phyloP scores from a whole-genome alignment of 2,797 vertebrate genomes.

The Mus minutoides region DNA sequence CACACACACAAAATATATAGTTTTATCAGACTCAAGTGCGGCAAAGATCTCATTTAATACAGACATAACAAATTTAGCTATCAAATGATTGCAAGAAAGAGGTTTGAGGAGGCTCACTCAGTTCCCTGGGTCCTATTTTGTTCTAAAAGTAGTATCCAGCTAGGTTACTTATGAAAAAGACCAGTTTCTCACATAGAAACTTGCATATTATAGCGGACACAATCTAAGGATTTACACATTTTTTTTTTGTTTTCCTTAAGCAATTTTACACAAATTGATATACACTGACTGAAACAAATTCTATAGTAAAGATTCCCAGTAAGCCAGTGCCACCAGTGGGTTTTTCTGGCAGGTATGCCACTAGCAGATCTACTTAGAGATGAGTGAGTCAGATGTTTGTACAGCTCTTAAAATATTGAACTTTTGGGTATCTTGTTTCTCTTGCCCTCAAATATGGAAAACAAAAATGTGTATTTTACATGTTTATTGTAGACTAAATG shows the following conservation, averaged over 20 bases:
- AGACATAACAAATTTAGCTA: not conserved
- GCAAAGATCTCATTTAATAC: not conserved
- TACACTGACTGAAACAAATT: not conserved
- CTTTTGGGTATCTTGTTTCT: not conserved
- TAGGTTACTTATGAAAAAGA: not conserved
- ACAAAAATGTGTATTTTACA: not conserved
- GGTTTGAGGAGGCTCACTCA: not conserved
- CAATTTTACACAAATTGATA: not conserved
- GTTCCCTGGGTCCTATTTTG: not conserved
- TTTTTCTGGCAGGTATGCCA: not conserved
- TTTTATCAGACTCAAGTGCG: not conserved
- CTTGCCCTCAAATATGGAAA: slow-evolving; percentile 29
- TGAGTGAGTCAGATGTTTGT: not conserved
- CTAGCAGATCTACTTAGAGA: not conserved
- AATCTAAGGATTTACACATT: not conserved
- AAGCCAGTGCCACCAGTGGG: not conserved
- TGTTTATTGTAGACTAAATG: not conserved
- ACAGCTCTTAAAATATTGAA: not conserved
- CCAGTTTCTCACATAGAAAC: not conserved
- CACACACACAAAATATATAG: too few species aligned
- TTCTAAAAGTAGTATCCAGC: not conserved
- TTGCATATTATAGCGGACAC: not conserved
- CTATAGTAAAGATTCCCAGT: not conserved
- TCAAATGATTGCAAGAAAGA: not conserved
- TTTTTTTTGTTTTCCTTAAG: not conserved